phyloP scores from a whole-genome alignment of 2,113 vertebrate species.

The Corynorhinus townsendii region DNA sequence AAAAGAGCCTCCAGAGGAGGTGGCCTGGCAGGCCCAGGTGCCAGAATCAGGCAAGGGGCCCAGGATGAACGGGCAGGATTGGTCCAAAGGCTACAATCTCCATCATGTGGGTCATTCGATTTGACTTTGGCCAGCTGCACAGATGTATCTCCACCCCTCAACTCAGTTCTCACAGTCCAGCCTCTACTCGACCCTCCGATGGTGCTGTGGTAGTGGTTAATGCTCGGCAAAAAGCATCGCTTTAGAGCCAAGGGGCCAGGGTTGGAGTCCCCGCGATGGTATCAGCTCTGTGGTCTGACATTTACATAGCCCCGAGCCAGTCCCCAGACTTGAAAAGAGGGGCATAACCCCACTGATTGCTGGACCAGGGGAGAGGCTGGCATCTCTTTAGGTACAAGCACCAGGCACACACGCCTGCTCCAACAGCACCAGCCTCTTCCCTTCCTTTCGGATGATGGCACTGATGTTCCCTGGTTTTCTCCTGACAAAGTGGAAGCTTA shows the following conservation, averaged over 20 bases:
- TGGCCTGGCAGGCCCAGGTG: background rate
- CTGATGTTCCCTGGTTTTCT: background rate
- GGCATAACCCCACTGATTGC: fast-evolving
- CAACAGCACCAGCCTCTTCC: background rate
- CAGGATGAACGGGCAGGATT: no score
- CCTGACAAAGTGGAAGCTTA: background rate
- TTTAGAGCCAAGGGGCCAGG: background rate
- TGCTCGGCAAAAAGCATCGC: background rate
- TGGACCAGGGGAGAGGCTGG: background rate
- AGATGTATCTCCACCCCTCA: background rate
- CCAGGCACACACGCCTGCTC: background rate
- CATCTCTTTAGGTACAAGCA: background rate
- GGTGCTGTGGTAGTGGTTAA: background rate
- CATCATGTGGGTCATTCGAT: background rate
- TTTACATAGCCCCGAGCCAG: fast-evolving
- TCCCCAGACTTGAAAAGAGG: background rate
- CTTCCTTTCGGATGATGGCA: background rate
- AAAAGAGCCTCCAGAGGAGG: background rate
- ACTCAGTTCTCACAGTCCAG: background rate
- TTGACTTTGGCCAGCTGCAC: background rate
- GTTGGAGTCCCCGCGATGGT: background rate
- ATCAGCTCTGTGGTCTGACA: background rate
- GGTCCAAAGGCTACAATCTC: background rate
- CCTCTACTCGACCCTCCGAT: background rate
- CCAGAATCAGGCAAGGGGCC: background rate